phyloP scores from a whole-genome alignment of 2,113 vertebrate genomes.

The Centropus bengalensis region DNA sequence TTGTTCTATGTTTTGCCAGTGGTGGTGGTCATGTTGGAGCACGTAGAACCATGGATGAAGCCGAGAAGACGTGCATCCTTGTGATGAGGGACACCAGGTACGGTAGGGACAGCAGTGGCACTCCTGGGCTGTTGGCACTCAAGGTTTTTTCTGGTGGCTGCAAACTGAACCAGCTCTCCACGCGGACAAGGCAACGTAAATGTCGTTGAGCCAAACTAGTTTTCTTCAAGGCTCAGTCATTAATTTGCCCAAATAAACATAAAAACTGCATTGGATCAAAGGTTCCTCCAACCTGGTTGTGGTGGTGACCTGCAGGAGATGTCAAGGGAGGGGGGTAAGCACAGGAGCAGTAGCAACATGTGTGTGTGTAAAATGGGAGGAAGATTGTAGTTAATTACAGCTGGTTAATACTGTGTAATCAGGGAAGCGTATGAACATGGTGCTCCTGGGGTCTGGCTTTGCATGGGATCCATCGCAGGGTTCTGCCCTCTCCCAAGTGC shows the following conservation, averaged over 20 bases:
- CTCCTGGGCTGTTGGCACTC: background rate
- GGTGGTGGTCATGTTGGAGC: background rate
- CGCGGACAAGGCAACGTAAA: background rate
- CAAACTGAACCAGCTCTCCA: background rate
- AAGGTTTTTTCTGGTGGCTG: background rate
- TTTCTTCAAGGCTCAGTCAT: background rate
- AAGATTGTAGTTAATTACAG: background rate
- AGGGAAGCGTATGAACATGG: fast-evolving
- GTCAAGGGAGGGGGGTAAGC: background rate
- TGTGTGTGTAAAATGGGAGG: background rate
- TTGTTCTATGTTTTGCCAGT: background rate
- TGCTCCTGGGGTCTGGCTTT: background rate
- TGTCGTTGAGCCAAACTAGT: background rate
- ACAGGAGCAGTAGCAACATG: background rate
- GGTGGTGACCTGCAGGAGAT: background rate
- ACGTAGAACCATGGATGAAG: background rate
- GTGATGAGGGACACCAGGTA: background rate
- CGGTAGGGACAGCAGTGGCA: too few relatives aligned
- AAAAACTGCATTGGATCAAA: background rate
- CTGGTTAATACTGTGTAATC: fast-evolving
- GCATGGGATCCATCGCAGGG: fast-evolving
- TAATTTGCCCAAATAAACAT: background rate
- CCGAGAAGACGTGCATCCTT: background rate
- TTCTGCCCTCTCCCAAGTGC: fast-evolving
- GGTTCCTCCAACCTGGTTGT: background rate